Conservation (phyloP, 2,113 vertebrate genomes). For the Indicator maculatus region DNA sequence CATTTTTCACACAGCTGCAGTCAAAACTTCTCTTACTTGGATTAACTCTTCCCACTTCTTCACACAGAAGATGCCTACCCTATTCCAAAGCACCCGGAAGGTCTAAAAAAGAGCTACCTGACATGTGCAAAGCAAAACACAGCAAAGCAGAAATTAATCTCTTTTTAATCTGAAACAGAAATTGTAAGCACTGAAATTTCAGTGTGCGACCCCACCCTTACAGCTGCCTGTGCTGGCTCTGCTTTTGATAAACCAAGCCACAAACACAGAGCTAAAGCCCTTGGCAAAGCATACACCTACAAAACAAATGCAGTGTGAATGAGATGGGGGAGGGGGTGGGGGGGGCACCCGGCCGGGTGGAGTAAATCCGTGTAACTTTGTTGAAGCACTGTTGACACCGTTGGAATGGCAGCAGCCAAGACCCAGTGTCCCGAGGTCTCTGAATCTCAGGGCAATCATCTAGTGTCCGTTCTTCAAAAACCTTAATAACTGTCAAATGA, state of each 20-base stretch:
- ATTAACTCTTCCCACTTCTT: slow-evolving; percentile 50
- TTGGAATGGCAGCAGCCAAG: neutral
- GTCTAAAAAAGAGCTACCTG: slow-evolving; percentile 46
- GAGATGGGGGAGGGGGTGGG: neutral
- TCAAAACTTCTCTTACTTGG: slow-evolving; percentile 23
- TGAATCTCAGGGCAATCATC: neutral
- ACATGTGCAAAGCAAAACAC: slow-evolving; percentile 8
- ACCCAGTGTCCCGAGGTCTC: rapidly evolving
- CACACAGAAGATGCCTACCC: neutral
- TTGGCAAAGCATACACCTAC: neutral
- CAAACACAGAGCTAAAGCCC: neutral
- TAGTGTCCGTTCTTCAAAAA: neutral
- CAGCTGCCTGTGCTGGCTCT: neutral
- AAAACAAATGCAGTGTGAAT: neutral
- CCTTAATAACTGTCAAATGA: neutral
- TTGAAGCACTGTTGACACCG: neutral
- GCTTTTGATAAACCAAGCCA: neutral
- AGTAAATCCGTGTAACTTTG: neutral
- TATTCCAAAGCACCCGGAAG: neutral
- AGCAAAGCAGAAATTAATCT: neutral
- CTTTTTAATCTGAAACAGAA: slow-evolving; percentile 58
- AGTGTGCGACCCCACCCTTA: neutral
- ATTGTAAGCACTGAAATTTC: neutral
- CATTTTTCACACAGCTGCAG: slow-evolving; percentile 59
- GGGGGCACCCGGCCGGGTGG: neutral